Evolutionary conservation across 2,888 invertebrate species (phyloP).

Genomic region (Tigriopus californicus): DNA sequence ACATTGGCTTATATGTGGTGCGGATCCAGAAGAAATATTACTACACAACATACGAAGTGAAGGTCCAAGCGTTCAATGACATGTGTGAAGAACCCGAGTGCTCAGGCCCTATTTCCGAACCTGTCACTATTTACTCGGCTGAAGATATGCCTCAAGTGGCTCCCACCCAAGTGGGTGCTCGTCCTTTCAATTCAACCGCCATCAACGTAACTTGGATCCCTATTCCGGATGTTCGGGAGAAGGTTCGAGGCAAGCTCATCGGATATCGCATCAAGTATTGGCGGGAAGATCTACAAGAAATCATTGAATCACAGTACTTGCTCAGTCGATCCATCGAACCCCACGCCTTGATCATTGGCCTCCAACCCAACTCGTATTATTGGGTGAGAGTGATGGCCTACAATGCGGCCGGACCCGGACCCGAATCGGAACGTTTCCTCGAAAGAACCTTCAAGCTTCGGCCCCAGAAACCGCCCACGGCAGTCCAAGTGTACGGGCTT

Average conservation of each 20-base stretch:
- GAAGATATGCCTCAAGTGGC: conserved; percentile 83
- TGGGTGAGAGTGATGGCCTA: conserved; percentile 87
- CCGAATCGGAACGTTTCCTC: conserved; percentile 71
- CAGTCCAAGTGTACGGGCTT: conserved; percentile 62
- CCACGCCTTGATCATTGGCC: conserved; percentile 76
- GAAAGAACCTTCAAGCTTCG: conserved; percentile 75
- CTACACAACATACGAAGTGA: conserved; percentile 64
- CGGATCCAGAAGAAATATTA: conserved; percentile 35
- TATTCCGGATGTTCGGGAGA: conserved; percentile 60
- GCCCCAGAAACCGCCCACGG: conserved; percentile 82
- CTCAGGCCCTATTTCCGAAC: conserved; percentile 56
- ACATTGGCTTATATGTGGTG: conserved; percentile 57
- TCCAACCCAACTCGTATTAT: conserved; percentile 81
- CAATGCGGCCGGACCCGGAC: conserved; percentile 86
- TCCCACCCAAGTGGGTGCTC: conserved; percentile 57
- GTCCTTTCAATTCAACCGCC: conserved; percentile 73
- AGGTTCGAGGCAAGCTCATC: conserved; percentile 67
- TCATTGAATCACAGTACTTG: conserved; percentile 57
- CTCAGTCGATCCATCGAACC: conserved; percentile 61
- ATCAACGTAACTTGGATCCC: conserved; percentile 79
- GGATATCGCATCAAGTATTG: conserved; percentile 88
- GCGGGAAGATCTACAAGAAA: conserved; percentile 45
- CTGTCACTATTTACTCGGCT: conserved; percentile 57
- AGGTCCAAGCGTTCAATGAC: conserved; percentile 41
- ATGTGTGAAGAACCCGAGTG: conserved; percentile 11